phyloP scores from a whole-genome alignment of 2,797 vertebrate species.

The Acrossocheilus wenchowensis region DNA sequence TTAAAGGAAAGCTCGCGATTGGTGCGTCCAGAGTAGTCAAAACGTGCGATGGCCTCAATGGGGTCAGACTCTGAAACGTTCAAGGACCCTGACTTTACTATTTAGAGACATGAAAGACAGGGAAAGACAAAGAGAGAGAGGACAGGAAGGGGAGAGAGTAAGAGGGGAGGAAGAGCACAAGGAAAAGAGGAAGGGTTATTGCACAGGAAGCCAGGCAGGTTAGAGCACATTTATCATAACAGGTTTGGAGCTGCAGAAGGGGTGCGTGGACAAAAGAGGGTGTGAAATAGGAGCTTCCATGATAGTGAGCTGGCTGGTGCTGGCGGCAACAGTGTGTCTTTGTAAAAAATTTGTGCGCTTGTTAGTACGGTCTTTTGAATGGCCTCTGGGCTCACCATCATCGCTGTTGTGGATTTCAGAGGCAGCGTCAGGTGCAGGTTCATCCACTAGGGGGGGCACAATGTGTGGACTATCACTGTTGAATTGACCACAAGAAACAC shows the following conservation, averaged over 20 bases:
- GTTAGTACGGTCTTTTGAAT: conserved; percentile 7
- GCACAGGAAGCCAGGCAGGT: conserved; percentile 53
- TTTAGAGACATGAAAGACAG: conserved; percentile 58
- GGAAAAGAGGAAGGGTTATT: conserved; percentile 38
- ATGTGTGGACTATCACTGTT: conserved; percentile 90
- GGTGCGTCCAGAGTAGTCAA: conserved; percentile 91
- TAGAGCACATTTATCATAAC: conserved; percentile 48
- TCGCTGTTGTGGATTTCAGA: conserved; percentile 90
- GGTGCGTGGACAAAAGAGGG: conserved; percentile 11
- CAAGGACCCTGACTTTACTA: conserved; percentile 72
- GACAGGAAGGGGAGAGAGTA: neutral
- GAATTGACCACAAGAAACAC: conserved; percentile 16
- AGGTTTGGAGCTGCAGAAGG: conserved; percentile 21
- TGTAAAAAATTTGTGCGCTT: neutral
- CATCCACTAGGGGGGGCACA: conserved; percentile 89
- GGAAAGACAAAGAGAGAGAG: conserved; percentile 20
- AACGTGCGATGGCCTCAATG: conserved; percentile 91
- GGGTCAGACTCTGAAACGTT: conserved; percentile 89
- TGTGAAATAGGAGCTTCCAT: neutral
- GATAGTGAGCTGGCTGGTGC: neutral
- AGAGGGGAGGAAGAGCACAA: neutral
- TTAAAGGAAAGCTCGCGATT: conserved; percentile 92
- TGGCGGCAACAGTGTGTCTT: neutral
- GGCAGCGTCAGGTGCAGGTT: conserved; percentile 84
- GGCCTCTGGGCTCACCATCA: conserved; percentile 81